Conservation (phyloP, 2,888 invertebrate species). For the Drosophila fungiperda region DNA sequence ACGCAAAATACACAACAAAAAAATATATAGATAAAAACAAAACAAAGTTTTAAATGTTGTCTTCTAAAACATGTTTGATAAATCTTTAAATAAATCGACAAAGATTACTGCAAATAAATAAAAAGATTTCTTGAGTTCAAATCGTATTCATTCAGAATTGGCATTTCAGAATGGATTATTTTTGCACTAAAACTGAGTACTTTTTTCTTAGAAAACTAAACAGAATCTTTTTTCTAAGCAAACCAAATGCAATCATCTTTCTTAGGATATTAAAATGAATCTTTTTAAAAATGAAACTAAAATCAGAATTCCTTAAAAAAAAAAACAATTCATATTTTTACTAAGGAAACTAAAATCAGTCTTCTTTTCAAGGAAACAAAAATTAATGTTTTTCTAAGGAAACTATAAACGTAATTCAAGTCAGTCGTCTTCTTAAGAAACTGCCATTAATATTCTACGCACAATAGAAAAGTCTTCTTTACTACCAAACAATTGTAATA, state of each 20-base stretch:
- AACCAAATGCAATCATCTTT: not conserved
- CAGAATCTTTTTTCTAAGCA: not conserved
- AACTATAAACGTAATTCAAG: not conserved
- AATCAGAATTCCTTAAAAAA: no score
- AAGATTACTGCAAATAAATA: constrained; percentile 7
- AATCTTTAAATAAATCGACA: not conserved
- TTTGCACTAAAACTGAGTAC: not conserved
- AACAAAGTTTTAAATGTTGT: not conserved
- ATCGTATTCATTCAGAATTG: not conserved
- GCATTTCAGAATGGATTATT: not conserved
- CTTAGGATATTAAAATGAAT: not conserved
- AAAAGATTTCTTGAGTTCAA: not conserved
- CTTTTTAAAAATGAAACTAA: not conserved
- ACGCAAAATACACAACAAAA: constrained; percentile 1
- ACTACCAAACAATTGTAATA: not conserved
- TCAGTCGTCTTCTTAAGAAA: not conserved
- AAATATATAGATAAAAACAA: not conserved
- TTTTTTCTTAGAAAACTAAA: not conserved
- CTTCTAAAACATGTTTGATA: not conserved
- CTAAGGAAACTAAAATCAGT: not conserved
- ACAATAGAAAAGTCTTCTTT: not conserved
- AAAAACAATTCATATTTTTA: not conserved
- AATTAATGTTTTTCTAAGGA: no score
- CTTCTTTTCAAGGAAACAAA: not conserved
- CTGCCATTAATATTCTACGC: not conserved